phyloP scores from a whole-genome alignment of 2,797 vertebrate species.

The Parambassis ranga region DNA sequence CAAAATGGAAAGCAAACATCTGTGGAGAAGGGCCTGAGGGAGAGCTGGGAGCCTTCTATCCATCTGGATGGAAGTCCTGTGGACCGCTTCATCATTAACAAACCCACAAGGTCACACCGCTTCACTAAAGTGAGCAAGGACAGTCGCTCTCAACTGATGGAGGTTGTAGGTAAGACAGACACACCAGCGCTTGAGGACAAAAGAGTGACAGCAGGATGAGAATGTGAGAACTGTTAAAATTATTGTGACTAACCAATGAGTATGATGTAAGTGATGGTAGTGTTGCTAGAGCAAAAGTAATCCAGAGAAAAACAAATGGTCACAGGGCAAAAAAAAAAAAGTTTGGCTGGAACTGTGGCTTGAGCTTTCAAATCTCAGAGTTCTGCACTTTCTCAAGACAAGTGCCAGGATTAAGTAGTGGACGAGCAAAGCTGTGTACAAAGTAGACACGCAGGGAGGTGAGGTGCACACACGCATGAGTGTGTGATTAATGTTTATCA shows the following conservation, averaged over 20 bases:
- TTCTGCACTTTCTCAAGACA: conserved; percentile 78
- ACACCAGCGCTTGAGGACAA: neutral
- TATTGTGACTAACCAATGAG: neutral
- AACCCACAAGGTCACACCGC: conserved; percentile 80
- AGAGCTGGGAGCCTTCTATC: conserved; percentile 81
- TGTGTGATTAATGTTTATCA: conserved; percentile 24
- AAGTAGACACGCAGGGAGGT: conserved; percentile 70
- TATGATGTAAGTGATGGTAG: neutral
- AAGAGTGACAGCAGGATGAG: neutral
- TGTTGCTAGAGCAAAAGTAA: neutral
- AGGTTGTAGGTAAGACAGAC: conserved; percentile 82
- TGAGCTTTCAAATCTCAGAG: conserved; percentile 78
- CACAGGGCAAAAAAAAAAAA: conserved; percentile 34
- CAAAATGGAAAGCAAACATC: conserved; percentile 80
- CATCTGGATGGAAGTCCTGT: conserved; percentile 78
- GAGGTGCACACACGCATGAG: conserved; percentile 22
- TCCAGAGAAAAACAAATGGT: conserved; percentile 34
- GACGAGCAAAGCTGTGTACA: conserved; percentile 74
- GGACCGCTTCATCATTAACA: conserved; percentile 81
- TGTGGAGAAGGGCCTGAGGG: conserved; percentile 74
- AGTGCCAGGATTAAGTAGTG: conserved; percentile 76
- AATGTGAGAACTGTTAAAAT: neutral
- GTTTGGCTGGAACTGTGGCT: conserved; percentile 30
- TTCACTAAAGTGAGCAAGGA: conserved; percentile 75
- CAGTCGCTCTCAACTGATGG: conserved; percentile 71